Base-by-base conservation (phyloP, 2,113 vertebrate species). In the Phaethon lepturus region DNA sequence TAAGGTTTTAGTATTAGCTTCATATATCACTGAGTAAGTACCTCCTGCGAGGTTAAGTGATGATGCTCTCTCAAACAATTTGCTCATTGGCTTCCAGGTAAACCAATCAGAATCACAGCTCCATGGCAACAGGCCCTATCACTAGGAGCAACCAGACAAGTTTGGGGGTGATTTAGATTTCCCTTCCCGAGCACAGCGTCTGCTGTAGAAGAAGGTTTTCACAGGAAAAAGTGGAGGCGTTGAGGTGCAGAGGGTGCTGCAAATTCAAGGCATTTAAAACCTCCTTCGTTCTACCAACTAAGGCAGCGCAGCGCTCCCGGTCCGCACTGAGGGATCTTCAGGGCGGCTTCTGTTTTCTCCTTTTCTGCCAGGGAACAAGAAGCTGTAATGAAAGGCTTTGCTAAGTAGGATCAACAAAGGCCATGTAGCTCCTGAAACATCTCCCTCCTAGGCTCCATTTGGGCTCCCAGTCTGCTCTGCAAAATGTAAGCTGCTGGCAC, bases 71-170 rank as follows among this genome's bases (percentile, higher is more conserved):
- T 18, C 29, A 5, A 88, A 76, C 98, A 53, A 97, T 90, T 96
- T 96, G 96, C 95, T 97, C 92, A 99, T 98, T 99, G 99, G 99
- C 95, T 96, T 73, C 86, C 56, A 67, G 83, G 95, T 98, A 97
- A 96, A 69, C 99, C 99, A 99, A 99, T 99, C 89, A 95, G 97
- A 97, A 97, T 74, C 95, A 52, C 96, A 97, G 98, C 97, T 99
- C 99, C 99, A 99, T 99, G 98, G 99, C 98, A 99, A 99, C 99
- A 97, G 93, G 97, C 98, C 98, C 97, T 99, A 98, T 99, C 97
- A 98, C 99, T 98, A 99, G 97, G 98, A 98, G 99, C 98, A 98
- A 98, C 98, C 59, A 95, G 97, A 98, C 96, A 94, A 97, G 96
- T 97, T 97, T 97, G 96, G 95, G 94, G 67, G 77, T 71, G 87